These are phyloP conservation scores for Cancer borealis DNA, from an alignment of 2,888 invertebrate species.

Conservation along the genomic window DNA sequence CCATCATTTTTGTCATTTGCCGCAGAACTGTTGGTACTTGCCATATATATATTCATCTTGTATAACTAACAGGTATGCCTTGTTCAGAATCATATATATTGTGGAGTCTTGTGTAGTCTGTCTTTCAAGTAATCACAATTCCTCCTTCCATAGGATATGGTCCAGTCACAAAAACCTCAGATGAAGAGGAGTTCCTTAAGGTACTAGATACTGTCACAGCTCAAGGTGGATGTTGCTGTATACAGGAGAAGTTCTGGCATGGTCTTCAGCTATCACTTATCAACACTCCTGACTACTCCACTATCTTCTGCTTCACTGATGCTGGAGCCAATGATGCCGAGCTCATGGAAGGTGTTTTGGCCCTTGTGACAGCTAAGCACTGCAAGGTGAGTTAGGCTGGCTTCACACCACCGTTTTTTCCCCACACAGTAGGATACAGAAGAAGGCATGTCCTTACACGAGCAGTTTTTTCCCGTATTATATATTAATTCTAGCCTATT, in stretches of 20 bases:
- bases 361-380: slow-evolving; percentile 61
- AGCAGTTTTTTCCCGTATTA: too few relatives aligned
- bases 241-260: slow-evolving; percentile 70
- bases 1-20: too few relatives aligned
- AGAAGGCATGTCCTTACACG: too few relatives aligned
- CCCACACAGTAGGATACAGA: not conserved
- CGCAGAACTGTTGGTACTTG: too few relatives aligned
- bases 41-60: too few relatives aligned
- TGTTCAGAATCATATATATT: not conserved
- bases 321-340: slow-evolving; percentile 67
- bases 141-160: slow-evolving; percentile 44
- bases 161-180: slow-evolving; percentile 59
- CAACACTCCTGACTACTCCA: slow-evolving; percentile 67
- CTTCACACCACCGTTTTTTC: not conserved
- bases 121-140: not conserved
- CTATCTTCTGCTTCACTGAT: slow-evolving; percentile 66
- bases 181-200: slow-evolving; percentile 55
- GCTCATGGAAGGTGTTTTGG: slow-evolving; percentile 69
- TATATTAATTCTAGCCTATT: too few relatives aligned
- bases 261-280: slow-evolving; percentile 61
- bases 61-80: too few relatives aligned
- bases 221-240: slow-evolving; percentile 60
- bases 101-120: not conserved
- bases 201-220: slow-evolving; percentile 44
- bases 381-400: slow-evolving; percentile 40